A percentile compares a stretch with the other conserved stretches of the same genome.
Evolutionary conservation across 1,140 invertebrate species (phyloP).

Genomic region (Pantala flavescens): DNA sequence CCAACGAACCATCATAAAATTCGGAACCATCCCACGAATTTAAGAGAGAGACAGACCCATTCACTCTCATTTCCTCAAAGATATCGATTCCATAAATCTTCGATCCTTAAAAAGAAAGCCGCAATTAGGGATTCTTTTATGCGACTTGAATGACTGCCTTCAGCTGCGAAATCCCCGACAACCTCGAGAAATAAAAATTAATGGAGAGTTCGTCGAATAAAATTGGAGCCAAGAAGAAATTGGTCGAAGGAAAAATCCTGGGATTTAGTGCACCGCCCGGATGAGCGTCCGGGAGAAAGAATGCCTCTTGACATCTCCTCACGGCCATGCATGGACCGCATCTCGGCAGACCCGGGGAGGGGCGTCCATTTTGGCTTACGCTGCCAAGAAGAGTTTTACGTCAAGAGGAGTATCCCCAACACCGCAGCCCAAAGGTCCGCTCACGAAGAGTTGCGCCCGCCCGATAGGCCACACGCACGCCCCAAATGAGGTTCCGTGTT

Average conservation of each 20-base stretch:
- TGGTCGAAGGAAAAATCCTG: neutral
- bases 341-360: neutral
- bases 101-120: too few relatives aligned
- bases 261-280: neutral
- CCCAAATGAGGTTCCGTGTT: neutral
- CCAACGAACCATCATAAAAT: too few relatives aligned
- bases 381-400: neutral
- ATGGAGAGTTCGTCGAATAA: neutral
- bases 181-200: too few relatives aligned
- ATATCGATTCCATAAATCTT: too few relatives aligned
- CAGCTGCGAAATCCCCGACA: too few relatives aligned
- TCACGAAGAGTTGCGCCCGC: neutral
- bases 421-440: neutral
- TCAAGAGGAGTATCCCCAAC: neutral
- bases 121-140: too few relatives aligned
- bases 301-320: neutral
- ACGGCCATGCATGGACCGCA: neutral
- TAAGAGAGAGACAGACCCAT: too few relatives aligned
- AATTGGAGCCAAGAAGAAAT: neutral
- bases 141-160: too few relatives aligned
- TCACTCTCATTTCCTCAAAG: too few relatives aligned
- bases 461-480: neutral
- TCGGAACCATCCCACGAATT: too few relatives aligned
- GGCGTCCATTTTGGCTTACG: neutral
- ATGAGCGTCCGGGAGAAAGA: neutral